Conservation (phyloP, 2,888 invertebrate species). For the Amphipoea oculea region DNA sequence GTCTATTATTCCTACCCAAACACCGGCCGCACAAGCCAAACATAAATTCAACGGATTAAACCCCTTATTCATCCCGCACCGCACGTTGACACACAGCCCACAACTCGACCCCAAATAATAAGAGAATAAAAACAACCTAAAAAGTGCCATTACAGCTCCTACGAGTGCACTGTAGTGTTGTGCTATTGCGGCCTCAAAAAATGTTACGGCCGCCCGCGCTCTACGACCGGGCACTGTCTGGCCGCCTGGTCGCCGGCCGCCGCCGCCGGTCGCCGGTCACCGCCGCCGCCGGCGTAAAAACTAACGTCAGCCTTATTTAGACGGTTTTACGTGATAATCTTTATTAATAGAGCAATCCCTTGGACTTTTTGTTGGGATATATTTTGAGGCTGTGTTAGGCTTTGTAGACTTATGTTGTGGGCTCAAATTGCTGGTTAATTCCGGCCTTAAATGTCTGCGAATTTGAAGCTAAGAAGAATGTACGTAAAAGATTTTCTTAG, state of each 20-base stretch:
- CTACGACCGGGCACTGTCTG: background rate
- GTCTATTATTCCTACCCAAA: conserved; percentile 16
- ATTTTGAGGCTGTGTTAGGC: conserved; percentile 45
- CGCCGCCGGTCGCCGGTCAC: background rate
- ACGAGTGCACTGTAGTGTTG: conserved; percentile 50
- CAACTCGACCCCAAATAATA: conserved; percentile 47
- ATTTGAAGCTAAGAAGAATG: conserved; percentile 36
- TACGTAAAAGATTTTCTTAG: conserved; percentile 18
- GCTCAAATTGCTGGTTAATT: conserved; percentile 42
- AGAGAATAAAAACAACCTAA: conserved; percentile 54
- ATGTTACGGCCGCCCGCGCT: conserved; percentile 50
- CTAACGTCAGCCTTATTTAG: conserved; percentile 47
- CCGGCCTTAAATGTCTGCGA: conserved; percentile 17
- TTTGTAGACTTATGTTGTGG: conserved; percentile 37
- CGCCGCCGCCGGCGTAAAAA: conserved; percentile 24
- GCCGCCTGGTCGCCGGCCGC: background rate
- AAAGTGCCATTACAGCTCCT: conserved; percentile 49
- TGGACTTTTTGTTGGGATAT: conserved; percentile 50
- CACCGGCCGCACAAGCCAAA: conserved; percentile 30
- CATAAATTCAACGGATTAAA: conserved; percentile 44
- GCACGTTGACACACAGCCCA: conserved; percentile 47
- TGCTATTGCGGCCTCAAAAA: conserved; percentile 51
- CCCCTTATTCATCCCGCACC: conserved; percentile 20
- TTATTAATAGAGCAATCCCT: conserved; percentile 61
- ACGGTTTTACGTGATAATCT: conserved; percentile 56